These are phyloP conservation scores for Scaptomyza flava DNA, from an alignment of 2,888 invertebrate genomes.

Conservation along the genomic window DNA sequence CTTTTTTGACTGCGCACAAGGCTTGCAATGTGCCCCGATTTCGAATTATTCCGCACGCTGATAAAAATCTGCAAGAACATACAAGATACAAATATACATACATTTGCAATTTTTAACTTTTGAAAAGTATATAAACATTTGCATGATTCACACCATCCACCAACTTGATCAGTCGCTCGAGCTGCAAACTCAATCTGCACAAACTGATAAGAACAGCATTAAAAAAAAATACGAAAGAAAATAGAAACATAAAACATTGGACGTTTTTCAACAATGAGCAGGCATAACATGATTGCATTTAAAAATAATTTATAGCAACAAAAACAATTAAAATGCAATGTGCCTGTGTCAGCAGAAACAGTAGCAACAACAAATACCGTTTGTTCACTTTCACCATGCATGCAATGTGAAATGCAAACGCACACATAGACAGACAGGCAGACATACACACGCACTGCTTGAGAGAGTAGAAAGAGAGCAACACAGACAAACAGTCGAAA, in stretches of 20 bases:
- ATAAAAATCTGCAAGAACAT: conserved; percentile 66
- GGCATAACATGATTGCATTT: conserved; percentile 31
- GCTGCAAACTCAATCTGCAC: conserved; percentile 11
- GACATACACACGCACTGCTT: neutral
- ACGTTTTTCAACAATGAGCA: conserved; percentile 26
- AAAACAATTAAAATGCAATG: conserved; percentile 54
- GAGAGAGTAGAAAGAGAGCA: conserved; percentile 17
- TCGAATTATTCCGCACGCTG: conserved; percentile 72
- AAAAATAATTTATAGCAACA: conserved; percentile 51
- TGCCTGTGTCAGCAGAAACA: conserved; percentile 8
- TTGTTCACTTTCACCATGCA: conserved; percentile 72
- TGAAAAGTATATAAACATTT: too few relatives aligned
- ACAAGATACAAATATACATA: too few relatives aligned
- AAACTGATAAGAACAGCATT: conserved; percentile 32
- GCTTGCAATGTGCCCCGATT: conserved; percentile 80
- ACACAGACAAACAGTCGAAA: conserved; percentile 37
- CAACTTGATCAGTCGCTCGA: too few relatives aligned
- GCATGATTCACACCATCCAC: too few relatives aligned
- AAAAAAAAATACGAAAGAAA: too few relatives aligned
- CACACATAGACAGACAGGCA: conserved; percentile 14
- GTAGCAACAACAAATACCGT: conserved; percentile 16
- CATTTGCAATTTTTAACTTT: too few relatives aligned
- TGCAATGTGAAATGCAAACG: conserved; percentile 38
- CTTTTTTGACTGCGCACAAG: conserved; percentile 80
- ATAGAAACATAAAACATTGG: neutral